Base-by-base conservation (phyloP, 1,140 invertebrate genomes). In the Hestina assimilis region DNA sequence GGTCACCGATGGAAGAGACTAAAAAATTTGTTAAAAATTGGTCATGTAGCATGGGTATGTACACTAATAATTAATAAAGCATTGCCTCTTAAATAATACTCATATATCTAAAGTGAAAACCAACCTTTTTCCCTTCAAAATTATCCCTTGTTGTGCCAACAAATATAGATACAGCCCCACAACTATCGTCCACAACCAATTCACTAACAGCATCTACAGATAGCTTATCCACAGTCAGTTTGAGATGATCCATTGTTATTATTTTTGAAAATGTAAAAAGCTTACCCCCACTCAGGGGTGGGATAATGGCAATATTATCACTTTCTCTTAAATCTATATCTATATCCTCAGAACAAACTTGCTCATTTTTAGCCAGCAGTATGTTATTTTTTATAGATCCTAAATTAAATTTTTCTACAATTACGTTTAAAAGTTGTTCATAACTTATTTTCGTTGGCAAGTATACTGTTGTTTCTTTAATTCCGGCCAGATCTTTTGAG, bases 101-200 rank as follows among this genome's bases (percentile, higher is more conserved):
- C n/a, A n/a, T 19, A 38, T 15, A 52, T 11, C 38, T 20, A 55
- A 52, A 38, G 12, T 7, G 17, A 24, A 54, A 45, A 31, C 75
- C 79, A 33, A 94, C 94, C 85, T 92, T 92, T 90, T 96, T 96
- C 14, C 92, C 93, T 58, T 97, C 92, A 90, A 97, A 98, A 83
- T 94, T 93, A 87, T 98, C 93, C 74, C 97, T 90, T 6, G 97
- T 99, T 14, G 95, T 98, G 1, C 97, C 97, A 51, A 98, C 91
- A 89, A 99, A 99, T 24, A 96, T 80, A 2, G 96, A 96, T 15
- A 96, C 91, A 4, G 96, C 97, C 29, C 97, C 97, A 89, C 95
- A 98, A 38, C 91, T 91, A 45, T 94, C 89, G 31, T 93, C 92
- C 9, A 90, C 84, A 0, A 96, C 94, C 24, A 92, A 74, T 11